Conservation (phyloP, 2,888 invertebrate species). For the Lepidonotus clava region DNA sequence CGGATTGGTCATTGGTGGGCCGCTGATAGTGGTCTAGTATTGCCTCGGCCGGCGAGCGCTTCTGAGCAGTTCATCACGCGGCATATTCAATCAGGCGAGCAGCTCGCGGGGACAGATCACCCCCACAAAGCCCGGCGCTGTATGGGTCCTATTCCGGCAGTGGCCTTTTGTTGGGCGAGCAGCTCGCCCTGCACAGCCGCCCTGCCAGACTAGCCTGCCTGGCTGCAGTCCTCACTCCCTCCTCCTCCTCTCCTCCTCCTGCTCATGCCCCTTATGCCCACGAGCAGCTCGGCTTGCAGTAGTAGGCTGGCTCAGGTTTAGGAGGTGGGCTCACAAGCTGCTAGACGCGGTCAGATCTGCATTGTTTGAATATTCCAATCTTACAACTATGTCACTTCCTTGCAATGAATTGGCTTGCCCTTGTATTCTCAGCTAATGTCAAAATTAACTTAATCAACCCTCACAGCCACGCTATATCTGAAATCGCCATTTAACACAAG, state of each 20-base stretch:
- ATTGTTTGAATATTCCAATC: no score
- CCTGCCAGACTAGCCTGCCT: not conserved
- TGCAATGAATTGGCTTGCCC: no score
- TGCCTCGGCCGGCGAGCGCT: constrained; percentile 27
- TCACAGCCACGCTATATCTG: no score
- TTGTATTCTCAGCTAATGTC: no score
- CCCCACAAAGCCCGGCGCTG: constrained; percentile 44
- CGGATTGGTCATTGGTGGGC: constrained; percentile 23
- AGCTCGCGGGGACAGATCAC: constrained; percentile 42
- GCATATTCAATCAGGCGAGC: constrained; percentile 53
- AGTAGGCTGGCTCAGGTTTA: no score
- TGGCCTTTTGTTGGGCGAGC: constrained; percentile 19
- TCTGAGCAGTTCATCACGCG: constrained; percentile 52
- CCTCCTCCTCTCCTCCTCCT: not conserved
- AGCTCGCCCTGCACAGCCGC: not conserved
- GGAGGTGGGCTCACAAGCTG: no score
- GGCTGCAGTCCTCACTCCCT: not conserved
- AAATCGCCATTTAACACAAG: no score
- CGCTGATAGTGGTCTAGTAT: constrained; percentile 49
- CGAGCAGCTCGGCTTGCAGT: no score
- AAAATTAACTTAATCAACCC: no score
- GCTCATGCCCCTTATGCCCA: not conserved
- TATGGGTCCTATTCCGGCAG: constrained; percentile 10
- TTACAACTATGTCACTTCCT: no score
- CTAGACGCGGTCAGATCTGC: no score